Evolutionary conservation across 2,888 invertebrate genomes (phyloP), one percentile per base, ranked within the genome.

Genomic region (Stenolophus ochropezus): DNA sequence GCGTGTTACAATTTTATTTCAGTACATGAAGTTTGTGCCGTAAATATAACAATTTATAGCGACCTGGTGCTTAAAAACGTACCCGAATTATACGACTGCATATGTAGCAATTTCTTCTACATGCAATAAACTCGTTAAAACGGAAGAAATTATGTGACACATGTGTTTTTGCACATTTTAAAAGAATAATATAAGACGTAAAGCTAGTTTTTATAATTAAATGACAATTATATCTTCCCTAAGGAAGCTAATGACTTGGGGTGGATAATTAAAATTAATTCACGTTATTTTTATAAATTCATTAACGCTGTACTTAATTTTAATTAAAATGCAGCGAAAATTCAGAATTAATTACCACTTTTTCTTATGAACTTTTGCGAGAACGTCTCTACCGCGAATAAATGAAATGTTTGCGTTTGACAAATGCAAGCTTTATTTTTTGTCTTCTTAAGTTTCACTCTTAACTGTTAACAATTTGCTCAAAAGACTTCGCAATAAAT

Each of bases 251-350:
- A 16, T 51, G 14, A 51, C 5, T 5, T 14, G 14, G 51, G n/a
- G 14, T 5, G 14, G 51, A 51, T 51, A 51, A 18, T 51, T 18
- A 18, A 51, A 51, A 16, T 18, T 51, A 51, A 18, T 51, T 51
- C 14, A 5, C 18, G 51, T 53, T 53, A 53, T 16, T 53, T 53
- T 53, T 53, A 16, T 18, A 53, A 53, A 18, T 18, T 8, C 33
- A 42, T 51, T 65, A 65, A 14, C 69, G 14, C 14, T 42, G 47
- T 27, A 69, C 69, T 33, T 69, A 42, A 69, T 69, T 69, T 27
- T 69, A 20, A 47, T 69, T 69, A 69, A 69, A 69, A 69, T 69
- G 47, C 42, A 65, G 16, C 23, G 6, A 27, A 27, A 20, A 56
- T 47, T n/a, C 8, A 14, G 20, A 69, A 42, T 69, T 69, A 42